These are phyloP conservation scores for Arctopsyche grandis DNA, from an alignment of 1,140 invertebrate species.

Conservation along the genomic window DNA sequence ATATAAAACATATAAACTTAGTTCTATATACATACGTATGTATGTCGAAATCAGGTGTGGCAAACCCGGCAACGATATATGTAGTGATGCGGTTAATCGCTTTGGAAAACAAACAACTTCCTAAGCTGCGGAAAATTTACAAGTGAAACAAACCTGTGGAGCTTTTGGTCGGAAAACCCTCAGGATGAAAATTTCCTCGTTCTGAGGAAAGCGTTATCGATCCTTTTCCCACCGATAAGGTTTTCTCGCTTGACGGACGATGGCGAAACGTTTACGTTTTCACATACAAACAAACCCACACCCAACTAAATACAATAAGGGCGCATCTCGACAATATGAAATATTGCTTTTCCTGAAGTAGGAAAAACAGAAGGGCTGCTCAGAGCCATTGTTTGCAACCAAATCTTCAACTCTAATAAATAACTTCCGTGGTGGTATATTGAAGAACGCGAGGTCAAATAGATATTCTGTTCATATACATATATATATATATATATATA, in stretches of 20 bases:
- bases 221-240: no score
- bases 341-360: background rate
- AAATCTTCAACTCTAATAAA: conserved; percentile 18
- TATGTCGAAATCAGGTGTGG: background rate
- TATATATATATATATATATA: no score
- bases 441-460: no score
- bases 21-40: background rate
- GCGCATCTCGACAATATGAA: conserved; percentile 16
- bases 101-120: conserved; percentile 6
- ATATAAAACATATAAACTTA: no score
- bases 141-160: conserved; percentile 52
- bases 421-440: background rate
- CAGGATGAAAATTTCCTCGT: background rate
- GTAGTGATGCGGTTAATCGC: background rate
- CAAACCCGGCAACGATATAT: background rate
- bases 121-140: conserved; percentile 43
- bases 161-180: conserved; percentile 10
- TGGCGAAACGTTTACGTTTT: background rate
- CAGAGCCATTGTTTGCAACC: background rate
- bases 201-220: no score
- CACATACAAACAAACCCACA: no score
- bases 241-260: background rate
- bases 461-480: background rate
- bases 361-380: background rate
- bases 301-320: no score